Conservation (phyloP, 2,888 invertebrate species). For the Balanococcus diminutus region DNA sequence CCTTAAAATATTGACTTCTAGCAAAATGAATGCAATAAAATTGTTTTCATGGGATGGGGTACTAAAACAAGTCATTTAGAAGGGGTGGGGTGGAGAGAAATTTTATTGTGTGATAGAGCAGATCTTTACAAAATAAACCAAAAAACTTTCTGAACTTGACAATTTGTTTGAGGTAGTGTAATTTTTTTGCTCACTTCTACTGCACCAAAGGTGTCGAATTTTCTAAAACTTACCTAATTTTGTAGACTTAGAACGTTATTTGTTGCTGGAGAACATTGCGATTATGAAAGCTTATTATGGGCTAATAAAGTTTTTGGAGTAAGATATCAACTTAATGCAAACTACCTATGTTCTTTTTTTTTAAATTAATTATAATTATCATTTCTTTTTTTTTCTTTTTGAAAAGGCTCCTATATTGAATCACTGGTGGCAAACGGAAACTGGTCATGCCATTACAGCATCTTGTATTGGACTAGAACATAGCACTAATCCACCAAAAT, state of each 20-base stretch:
- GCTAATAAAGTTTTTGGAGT: constrained; percentile 72
- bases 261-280: constrained; percentile 92
- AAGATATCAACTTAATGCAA: constrained; percentile 48
- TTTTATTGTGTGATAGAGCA: too few relatives aligned
- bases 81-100: too few relatives aligned
- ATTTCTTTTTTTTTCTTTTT: constrained; percentile 55
- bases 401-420: constrained; percentile 74
- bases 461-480: constrained; percentile 80
- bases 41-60: too few relatives aligned
- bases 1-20: too few relatives aligned
- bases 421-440: constrained; percentile 98
- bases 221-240: background rate
- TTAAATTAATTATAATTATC: background rate
- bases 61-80: too few relatives aligned
- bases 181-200: background rate
- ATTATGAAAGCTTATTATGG: constrained; percentile 85
- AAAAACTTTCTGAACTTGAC: too few relatives aligned
- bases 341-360: background rate
- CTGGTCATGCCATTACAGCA: constrained; percentile 87
- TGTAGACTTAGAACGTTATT: constrained; percentile 66
- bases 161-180: background rate
- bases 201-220: background rate
- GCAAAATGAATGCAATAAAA: too few relatives aligned
- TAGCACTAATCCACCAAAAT: constrained; percentile 72
- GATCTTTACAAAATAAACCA: too few relatives aligned